Base-by-base conservation (phyloP, 2,888 invertebrate genomes). In the Melanchra persicariae region DNA sequence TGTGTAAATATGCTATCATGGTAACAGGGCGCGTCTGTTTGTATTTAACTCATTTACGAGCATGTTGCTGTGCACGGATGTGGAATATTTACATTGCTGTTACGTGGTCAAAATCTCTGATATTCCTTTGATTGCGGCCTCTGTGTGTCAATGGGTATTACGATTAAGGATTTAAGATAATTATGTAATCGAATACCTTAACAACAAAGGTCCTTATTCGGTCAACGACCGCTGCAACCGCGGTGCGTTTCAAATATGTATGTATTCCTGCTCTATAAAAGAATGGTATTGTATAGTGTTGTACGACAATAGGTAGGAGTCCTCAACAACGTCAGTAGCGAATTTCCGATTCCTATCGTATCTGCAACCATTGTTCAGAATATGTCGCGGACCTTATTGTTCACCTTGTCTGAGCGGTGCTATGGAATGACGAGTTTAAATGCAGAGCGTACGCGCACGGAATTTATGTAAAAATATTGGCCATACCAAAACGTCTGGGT, bases 321-420 rank as follows among this genome's bases (percentile, higher is more conserved):
- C 89, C 87, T 90, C 88, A 88, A 82, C 81, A 90, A 93, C 95
- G 94, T 95, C 94, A 94, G 87, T 84, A 77, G 82, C 88, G 88
- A 91, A 93, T 95, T 94, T 93, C 88, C 89, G 93, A 95, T 95
- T 93, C 95, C 86, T 93, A 93, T 94, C 95, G 92, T 93, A 92
- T 90, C 91, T 90, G 89, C 77, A 86, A 87, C 95, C 91, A 95
- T 95, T 95, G 95, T 95, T 95, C 95, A 92, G 91, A 94, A 95
- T 95, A 95, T 91, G 95, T 95, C 95, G 89, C 94, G 93, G 79
- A 85, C 91, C 91, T 92, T 93, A 95, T 95, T 95, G 94, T 95
- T 93, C 88, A 82, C 83, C 81, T 85, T 86, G 88, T 88, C 90
- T 90, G 89, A 88, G 76, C 81, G 87, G 86, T 88, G 89, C 88